Percentiles rank a stretch among this genome's conserved stretches.
These are phyloP conservation scores for Pionites leucogaster DNA, from an alignment of 2,113 vertebrate species.

Conservation along the genomic window DNA sequence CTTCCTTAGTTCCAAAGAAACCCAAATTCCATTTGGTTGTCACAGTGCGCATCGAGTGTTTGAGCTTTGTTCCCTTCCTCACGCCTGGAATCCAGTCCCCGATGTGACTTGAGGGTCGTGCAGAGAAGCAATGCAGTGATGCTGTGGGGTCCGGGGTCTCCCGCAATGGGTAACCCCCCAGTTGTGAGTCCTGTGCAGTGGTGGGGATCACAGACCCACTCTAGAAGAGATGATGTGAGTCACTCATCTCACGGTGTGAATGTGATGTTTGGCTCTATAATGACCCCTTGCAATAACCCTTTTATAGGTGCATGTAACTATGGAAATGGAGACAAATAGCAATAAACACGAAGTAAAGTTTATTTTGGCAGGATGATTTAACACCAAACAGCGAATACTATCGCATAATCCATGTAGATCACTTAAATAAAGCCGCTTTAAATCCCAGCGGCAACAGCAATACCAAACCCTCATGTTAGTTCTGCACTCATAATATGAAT, in stretches of 20 bases:
- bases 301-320: background rate
- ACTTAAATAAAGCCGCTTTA: background rate
- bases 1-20: background rate
- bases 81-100: accelerated
- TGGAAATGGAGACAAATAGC: background rate
- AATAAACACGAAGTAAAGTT: background rate
- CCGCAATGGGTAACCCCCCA: background rate
- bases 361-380: background rate
- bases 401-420: accelerated
- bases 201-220: background rate
- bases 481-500: background rate
- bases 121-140: accelerated
- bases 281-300: background rate
- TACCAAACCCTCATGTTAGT: background rate
- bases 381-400: background rate
- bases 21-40: background rate
- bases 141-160: background rate
- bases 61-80: background rate
- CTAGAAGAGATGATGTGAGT: background rate
- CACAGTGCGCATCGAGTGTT: too few relatives aligned
- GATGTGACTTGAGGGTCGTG: background rate
- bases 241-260: background rate
- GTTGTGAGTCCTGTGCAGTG: background rate
- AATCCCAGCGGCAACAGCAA: background rate
- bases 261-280: too few relatives aligned